Percentiles rank a stretch among this genome's conserved stretches.
Evolutionary conservation across 2,888 invertebrate species (phyloP).

Genomic region (Arge pagana): DNA sequence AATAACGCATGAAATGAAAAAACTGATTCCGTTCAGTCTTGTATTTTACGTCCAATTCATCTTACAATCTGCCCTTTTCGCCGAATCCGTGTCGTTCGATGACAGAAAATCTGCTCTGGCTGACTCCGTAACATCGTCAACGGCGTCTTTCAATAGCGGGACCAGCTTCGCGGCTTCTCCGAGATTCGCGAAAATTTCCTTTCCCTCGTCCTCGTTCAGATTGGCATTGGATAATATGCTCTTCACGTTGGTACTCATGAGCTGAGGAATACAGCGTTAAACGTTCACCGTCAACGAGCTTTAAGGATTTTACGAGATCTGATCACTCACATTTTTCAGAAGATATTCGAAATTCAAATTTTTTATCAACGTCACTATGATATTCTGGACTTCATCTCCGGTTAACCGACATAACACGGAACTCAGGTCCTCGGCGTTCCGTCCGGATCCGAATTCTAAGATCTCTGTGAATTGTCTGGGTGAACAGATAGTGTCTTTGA

Average conservation of each 20-base stretch:
- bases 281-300: neutral
- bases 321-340: slow-evolving; percentile 42
- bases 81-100: neutral
- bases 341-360: slow-evolving; percentile 58
- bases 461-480: slow-evolving; percentile 45
- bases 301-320: neutral
- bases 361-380: slow-evolving; percentile 56
- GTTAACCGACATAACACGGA: slow-evolving; percentile 60
- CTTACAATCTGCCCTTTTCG: slow-evolving; percentile 5
- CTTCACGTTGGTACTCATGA: slow-evolving; percentile 58
- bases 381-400: slow-evolving; percentile 55
- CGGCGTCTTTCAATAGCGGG: slow-evolving; percentile 55
- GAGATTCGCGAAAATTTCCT: slow-evolving; percentile 55
- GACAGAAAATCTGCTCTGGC: slow-evolving; percentile 2
- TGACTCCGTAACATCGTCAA: neutral
- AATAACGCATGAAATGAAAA: neutral
- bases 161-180: slow-evolving; percentile 58
- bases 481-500: slow-evolving; percentile 50
- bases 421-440: slow-evolving; percentile 48
- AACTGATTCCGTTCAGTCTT: no score
- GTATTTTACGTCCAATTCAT: no score
- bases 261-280: slow-evolving; percentile 43
- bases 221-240: slow-evolving; percentile 61
- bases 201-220: slow-evolving; percentile 59
- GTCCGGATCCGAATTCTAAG: slow-evolving; percentile 40